A percentile compares a stretch with the other conserved stretches of the same genome.
Conservation (phyloP, 2,888 invertebrate genomes). For the Rhagonycha lutea region DNA sequence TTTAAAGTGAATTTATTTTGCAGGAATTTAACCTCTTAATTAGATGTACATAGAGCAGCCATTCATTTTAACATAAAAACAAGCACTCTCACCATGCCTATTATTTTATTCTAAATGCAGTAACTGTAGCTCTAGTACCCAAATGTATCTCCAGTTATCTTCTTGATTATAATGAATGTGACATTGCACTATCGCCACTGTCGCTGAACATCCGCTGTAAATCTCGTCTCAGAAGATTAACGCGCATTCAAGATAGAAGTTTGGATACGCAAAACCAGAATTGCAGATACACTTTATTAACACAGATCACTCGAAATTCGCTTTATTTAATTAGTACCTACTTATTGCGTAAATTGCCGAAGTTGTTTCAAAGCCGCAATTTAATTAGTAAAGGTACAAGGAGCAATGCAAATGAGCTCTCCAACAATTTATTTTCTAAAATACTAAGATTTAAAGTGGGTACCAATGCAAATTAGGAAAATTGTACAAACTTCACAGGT, state of each 20-base stretch:
- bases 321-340: conserved; percentile 16
- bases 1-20: not conserved
- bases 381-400: conserved; percentile 22
- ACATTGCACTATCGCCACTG: conserved; percentile 29
- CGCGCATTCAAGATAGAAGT: conserved; percentile 24
- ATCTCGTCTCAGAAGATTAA: conserved; percentile 27
- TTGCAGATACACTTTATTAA: conserved; percentile 19
- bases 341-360: conserved; percentile 24
- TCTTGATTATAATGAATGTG: conserved; percentile 27
- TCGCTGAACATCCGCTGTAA: conserved; percentile 25
- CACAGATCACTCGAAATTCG: conserved; percentile 18
- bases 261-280: conserved; percentile 19
- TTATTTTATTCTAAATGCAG: conserved; percentile 16
- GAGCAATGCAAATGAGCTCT: conserved; percentile 14
- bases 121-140: conserved; percentile 13
- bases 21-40: not conserved
- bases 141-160: conserved; percentile 19
- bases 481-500: not conserved
- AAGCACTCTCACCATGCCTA: not conserved
- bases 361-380: conserved; percentile 24
- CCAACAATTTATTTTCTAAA: not conserved
- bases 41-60: not conserved
- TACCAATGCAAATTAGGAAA: not conserved
- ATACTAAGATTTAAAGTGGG: not conserved
- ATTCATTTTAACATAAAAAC: not conserved